These are phyloP conservation scores for Cathartes aura DNA, from an alignment of 2,113 vertebrate genomes.

Conservation along the genomic window DNA sequence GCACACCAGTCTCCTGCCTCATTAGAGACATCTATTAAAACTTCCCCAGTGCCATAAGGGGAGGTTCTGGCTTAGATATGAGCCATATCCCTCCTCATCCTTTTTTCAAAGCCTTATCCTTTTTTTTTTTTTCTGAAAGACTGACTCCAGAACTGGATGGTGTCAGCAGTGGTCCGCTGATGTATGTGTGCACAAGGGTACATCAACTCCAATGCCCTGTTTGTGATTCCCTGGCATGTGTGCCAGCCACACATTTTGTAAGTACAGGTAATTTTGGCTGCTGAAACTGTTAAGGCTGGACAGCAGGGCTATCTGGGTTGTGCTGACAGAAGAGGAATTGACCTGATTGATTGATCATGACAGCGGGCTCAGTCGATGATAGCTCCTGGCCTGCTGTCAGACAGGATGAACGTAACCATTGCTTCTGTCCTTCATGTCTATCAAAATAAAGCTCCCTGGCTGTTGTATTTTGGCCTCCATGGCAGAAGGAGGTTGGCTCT, in stretches of 20 bases:
- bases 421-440: neutral
- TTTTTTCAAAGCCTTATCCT: neutral
- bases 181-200: accelerated
- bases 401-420: neutral
- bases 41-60: neutral
- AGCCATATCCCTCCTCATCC: neutral
- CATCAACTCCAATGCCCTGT: neutral
- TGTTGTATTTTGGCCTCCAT: neutral
- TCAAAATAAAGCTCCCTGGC: neutral
- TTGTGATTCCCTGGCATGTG: neutral
- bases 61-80: neutral
- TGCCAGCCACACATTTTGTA: neutral
- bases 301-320: neutral
- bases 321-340: neutral
- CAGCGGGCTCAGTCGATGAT: neutral
- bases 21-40: neutral
- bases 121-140: neutral
- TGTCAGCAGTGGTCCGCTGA: neutral
- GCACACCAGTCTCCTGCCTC: neutral
- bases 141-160: neutral
- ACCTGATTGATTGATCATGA: accelerated
- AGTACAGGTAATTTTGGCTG: neutral
- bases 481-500: neutral
- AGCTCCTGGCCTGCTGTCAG: neutral
- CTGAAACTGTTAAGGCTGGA: neutral